Evolutionary conservation across 1,140 invertebrate species (phyloP).

Genomic region (Heliconius eleuchia): DNA sequence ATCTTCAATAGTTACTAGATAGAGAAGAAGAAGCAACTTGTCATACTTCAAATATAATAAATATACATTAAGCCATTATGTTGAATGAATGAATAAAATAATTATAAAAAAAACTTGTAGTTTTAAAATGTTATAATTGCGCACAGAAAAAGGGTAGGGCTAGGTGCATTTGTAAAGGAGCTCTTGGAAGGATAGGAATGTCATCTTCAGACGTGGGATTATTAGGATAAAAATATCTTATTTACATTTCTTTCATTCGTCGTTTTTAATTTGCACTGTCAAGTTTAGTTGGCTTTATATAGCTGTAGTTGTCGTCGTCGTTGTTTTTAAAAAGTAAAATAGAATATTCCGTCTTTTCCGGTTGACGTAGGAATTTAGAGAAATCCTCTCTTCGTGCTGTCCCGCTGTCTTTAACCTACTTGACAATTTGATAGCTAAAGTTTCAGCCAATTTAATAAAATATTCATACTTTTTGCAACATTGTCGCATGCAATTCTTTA

Average conservation of each 20-base stretch:
- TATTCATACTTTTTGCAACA: no score
- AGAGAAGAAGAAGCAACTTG: background rate
- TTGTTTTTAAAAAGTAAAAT: no score
- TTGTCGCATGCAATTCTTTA: no score
- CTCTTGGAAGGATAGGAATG: constrained; percentile 3
- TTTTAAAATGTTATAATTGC: constrained; percentile 9
- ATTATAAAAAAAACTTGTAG: background rate
- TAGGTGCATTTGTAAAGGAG: constrained; percentile 1
- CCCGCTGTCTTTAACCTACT: no score
- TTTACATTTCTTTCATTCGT: constrained; percentile 1
- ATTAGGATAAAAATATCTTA: constrained; percentile 8
- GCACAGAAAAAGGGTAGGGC: background rate
- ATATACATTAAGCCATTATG: background rate
- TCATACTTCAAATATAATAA: background rate
- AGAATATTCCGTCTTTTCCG: no score
- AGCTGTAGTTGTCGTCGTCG: no score
- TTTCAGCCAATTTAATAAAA: background rate
- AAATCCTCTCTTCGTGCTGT: no score
- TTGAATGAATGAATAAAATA: background rate
- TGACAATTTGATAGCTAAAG: no score
- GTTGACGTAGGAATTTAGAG: no score
- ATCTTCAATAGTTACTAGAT: no score
- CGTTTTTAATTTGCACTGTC: background rate
- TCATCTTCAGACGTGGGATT: constrained; percentile 4
- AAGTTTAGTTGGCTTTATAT: background rate